Base-by-base conservation (phyloP, 2,113 vertebrate species). In the Antigone vipio region DNA sequence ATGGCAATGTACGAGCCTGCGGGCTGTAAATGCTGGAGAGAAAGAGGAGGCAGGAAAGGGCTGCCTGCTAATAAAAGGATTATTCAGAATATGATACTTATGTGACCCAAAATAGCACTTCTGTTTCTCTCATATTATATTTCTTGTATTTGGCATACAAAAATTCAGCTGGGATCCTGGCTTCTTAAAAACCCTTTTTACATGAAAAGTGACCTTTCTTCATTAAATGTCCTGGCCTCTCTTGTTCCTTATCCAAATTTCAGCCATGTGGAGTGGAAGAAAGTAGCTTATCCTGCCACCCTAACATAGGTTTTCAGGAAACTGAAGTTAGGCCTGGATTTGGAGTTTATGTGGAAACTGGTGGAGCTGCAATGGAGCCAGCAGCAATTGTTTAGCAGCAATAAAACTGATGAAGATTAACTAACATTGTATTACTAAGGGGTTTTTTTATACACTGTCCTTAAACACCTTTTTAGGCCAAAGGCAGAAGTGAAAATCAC, bases 11-110 rank as follows among this genome's bases (percentile, higher is more conserved):
- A 7, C 45, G 58, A 95, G 74, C 84, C 77, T 87, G 62, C 88
- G 55, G 64, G 91, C 73, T 95, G 52, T 74, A 69, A 75, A 35
- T 92, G 34, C 84, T 89, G 87, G 62, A 81, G 52, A 94, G 80
- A 95, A 95, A 60, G 76, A 91, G 83, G 52, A 81, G 22, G 73
- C 45, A 74, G 83, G 68, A 94, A 92, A 83, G 34, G 60, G 9
- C 82, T 92, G 93, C 63, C 64, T 94, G 56, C 56, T 94, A 94
- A 87, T 93, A 94, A 89, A 93, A 95, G 60, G 75, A 88, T 95
- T 93, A 80, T 94, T 86, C 79, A 72, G 83, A 95, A 94, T 81
- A 86, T 72, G 76, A 92, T 93, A 94, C 95, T 85, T 93, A 58
- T 4, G 63, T 71, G 50, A 88, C 75, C 75, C 78, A 95, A 93